Conservation (phyloP, 2,113 vertebrate genomes). For the Capricornis sumatraensis region DNA sequence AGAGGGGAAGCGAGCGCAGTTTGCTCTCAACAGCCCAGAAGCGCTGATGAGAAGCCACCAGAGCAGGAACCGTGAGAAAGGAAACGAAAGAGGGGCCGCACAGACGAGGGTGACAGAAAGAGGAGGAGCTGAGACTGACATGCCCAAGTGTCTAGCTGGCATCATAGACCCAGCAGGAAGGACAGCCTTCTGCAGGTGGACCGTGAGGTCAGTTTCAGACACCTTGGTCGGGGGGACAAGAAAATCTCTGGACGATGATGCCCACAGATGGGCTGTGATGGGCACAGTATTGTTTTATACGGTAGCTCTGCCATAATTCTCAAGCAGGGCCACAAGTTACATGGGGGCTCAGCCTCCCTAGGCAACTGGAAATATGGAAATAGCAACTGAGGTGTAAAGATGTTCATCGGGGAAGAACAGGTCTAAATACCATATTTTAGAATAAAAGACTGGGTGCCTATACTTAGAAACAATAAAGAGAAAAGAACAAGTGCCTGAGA, state of each 20-base stretch:
- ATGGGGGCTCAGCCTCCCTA: not conserved
- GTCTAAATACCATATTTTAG: not conserved
- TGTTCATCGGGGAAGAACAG: not conserved
- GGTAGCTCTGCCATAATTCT: not conserved
- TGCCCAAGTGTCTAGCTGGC: not conserved
- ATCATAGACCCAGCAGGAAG: not conserved
- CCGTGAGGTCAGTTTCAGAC: not conserved
- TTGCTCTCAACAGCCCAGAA: not conserved
- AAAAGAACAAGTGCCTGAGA: not conserved
- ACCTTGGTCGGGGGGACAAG: not conserved
- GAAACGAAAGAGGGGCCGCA: not conserved
- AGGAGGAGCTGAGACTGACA: not conserved
- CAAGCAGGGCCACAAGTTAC: not conserved
- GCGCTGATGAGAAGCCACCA: not conserved
- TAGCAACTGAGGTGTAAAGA: not conserved
- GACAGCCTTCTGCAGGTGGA: not conserved
- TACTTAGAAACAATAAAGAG: not conserved
- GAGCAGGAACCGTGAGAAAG: not conserved
- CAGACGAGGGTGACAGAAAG: fast-evolving
- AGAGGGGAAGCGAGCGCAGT: not conserved
- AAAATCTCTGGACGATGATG: not conserved
- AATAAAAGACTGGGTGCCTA: not conserved
- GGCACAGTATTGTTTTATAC: not conserved
- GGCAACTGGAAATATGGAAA: not conserved
- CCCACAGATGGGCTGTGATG: not conserved